Percentiles rank a stretch among this genome's conserved stretches.
phyloP scores from a whole-genome alignment of 2,113 vertebrate species.

The Eidolon helvum region DNA sequence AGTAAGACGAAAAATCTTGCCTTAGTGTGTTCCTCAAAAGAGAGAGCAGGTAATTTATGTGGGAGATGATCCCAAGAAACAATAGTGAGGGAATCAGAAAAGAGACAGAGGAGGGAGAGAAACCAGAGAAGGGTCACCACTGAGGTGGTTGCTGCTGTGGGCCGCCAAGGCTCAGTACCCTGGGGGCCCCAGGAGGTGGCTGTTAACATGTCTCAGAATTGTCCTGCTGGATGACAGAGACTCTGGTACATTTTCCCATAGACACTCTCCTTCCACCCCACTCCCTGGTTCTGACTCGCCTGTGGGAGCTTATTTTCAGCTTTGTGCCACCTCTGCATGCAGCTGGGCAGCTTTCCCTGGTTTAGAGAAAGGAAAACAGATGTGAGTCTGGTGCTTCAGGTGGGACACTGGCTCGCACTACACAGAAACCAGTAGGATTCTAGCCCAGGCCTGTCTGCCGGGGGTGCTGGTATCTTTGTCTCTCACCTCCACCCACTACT shows the following conservation, averaged over 20 bases:
- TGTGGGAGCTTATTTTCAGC: neutral
- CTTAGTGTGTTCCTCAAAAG: neutral
- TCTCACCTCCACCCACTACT: neutral
- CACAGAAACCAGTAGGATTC: neutral
- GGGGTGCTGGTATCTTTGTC: neutral
- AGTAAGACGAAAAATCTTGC: neutral
- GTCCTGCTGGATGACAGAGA: neutral
- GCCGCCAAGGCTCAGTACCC: neutral
- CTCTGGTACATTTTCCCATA: neutral
- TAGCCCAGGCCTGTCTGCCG: neutral
- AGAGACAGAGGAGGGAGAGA: neutral
- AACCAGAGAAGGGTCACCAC: rapidly evolving
- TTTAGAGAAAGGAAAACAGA: neutral
- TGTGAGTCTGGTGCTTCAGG: rapidly evolving
- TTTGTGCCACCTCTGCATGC: neutral
- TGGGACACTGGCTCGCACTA: rapidly evolving
- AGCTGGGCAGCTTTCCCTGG: neutral
- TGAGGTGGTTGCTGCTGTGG: rapidly evolving
- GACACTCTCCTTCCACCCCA: neutral
- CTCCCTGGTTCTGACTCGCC: neutral
- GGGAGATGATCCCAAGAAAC: neutral
- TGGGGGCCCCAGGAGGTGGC: neutral
- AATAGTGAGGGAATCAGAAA: neutral
- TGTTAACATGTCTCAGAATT: too few species aligned
- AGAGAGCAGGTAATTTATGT: neutral